Percentiles rank a stretch among this genome's conserved stretches.
These are phyloP conservation scores for Bombus confusus DNA, from an alignment of 1,140 invertebrate genomes.

Conservation along the genomic window DNA sequence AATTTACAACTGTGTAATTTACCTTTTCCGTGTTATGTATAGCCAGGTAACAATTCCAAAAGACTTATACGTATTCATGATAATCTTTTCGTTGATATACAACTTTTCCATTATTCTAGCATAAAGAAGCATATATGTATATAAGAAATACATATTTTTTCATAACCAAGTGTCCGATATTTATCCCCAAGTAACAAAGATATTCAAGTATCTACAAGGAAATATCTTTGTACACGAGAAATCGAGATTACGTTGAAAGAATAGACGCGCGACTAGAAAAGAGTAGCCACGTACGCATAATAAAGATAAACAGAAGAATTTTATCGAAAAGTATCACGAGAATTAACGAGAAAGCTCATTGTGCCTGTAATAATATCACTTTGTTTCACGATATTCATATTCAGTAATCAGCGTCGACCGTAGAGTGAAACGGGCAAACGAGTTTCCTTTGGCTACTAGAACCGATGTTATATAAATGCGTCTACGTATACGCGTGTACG, in stretches of 20 bases:
- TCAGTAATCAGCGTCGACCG: background rate
- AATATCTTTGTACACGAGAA: background rate
- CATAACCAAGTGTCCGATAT: too few relatives aligned
- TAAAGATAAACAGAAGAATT: background rate
- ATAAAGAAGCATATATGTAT: too few relatives aligned
- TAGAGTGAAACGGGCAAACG: background rate
- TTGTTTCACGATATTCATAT: conserved; percentile 11
- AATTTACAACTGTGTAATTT: too few relatives aligned
- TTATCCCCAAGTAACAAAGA: background rate
- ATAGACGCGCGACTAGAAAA: too few relatives aligned
- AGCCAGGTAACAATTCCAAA: too few relatives aligned
- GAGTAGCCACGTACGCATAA: background rate
- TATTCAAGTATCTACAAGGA: background rate
- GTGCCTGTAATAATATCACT: background rate
- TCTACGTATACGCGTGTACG: background rate
- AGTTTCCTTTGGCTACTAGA: conserved; percentile 11
- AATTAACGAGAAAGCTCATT: background rate
- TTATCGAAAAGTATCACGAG: background rate
- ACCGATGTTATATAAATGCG: conserved; percentile 6
- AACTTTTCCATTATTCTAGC: too few relatives aligned
- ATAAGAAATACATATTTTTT: too few relatives aligned
- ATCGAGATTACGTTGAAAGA: background rate
- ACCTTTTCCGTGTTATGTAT: too few relatives aligned
- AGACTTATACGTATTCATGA: too few relatives aligned
- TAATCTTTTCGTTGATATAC: too few relatives aligned